Conservation (phyloP, 2,113 vertebrate species). For the Columba livia region DNA sequence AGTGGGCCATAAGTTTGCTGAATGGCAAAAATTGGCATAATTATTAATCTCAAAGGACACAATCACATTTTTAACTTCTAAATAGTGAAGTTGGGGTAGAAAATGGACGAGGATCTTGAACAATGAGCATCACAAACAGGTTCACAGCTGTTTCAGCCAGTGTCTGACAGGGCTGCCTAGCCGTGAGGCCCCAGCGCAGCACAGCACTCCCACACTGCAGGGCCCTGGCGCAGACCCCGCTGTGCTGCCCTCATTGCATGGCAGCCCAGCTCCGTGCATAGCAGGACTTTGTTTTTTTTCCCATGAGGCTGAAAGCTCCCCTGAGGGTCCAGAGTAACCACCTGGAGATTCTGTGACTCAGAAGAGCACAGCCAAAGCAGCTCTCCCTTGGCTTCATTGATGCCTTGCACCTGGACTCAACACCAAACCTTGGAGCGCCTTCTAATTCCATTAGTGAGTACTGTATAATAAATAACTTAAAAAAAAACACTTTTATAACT, state of each 20-base stretch:
- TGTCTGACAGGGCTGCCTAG: background rate
- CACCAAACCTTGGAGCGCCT: background rate
- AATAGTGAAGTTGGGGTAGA: background rate
- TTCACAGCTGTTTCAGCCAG: background rate
- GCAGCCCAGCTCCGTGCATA: background rate
- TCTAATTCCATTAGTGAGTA: background rate
- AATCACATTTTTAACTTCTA: background rate
- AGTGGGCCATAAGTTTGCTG: background rate
- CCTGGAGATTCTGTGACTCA: background rate
- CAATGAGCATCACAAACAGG: background rate
- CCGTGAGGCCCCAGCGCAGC: background rate
- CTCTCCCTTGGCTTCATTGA: background rate
- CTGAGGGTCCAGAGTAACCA: background rate
- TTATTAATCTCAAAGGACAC: background rate
- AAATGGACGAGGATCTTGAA: background rate
- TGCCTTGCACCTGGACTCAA: background rate
- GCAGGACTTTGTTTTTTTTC: background rate
- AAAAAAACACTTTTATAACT: background rate
- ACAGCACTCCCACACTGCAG: accelerated
- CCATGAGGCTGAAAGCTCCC: background rate
- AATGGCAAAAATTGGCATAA: background rate
- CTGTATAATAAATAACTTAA: background rate
- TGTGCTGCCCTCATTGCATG: background rate
- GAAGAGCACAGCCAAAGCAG: background rate
- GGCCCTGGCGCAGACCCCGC: no score